Evolutionary conservation across 2,888 invertebrate genomes (phyloP).

Genomic region (Parthenolecanium corni): DNA sequence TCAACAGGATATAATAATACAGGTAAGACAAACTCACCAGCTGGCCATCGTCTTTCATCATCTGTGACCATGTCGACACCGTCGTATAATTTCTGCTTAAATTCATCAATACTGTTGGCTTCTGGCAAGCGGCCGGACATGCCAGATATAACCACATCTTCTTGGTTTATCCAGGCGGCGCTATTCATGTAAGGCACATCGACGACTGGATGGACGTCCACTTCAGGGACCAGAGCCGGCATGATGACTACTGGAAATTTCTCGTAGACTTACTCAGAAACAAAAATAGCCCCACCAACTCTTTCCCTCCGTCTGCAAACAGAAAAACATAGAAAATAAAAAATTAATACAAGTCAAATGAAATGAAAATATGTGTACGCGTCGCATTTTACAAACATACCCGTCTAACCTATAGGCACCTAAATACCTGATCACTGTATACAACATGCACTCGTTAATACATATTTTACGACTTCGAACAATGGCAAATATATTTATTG

Average conservation of each 20-base stretch:
- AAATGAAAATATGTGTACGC: too few species aligned
- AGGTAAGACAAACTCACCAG: slow-evolving; percentile 42
- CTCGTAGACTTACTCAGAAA: neutral
- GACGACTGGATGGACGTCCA: slow-evolving; percentile 16
- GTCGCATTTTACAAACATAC: too few species aligned
- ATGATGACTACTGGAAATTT: slow-evolving; percentile 10
- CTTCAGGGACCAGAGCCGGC: slow-evolving; percentile 30
- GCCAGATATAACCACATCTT: slow-evolving; percentile 70
- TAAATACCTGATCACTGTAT: too few species aligned
- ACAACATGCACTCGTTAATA: too few species aligned
- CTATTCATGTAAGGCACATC: slow-evolving; percentile 5
- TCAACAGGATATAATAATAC: neutral
- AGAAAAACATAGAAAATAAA: neutral
- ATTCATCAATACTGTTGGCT: slow-evolving; percentile 81
- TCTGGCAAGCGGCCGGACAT: slow-evolving; percentile 79
- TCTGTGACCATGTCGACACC: slow-evolving; percentile 88
- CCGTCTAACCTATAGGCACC: too few species aligned
- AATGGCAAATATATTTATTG: too few species aligned
- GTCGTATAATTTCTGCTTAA: slow-evolving; percentile 77
- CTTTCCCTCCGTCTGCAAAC: neutral
- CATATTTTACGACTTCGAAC: too few species aligned
- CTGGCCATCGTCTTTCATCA: slow-evolving; percentile 79
- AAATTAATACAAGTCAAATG: too few species aligned
- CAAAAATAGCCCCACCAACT: neutral
- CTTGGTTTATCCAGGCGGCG: slow-evolving; percentile 35